Evolutionary conservation across 1,140 invertebrate species (phyloP).

Genomic region (Cyclargus thomasi): DNA sequence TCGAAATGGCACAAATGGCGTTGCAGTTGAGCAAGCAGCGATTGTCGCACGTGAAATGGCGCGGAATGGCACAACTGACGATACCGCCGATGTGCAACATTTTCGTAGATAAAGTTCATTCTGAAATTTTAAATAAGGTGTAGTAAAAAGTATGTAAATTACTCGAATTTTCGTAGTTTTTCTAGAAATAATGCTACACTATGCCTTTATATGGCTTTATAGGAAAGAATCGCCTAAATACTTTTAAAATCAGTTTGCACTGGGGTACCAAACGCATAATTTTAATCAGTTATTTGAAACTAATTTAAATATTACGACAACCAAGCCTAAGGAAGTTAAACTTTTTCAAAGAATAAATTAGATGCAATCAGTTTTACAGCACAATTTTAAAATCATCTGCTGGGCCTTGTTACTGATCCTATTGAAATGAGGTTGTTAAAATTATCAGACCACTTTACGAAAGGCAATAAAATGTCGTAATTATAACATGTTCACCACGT

Average conservation of each 20-base stretch:
- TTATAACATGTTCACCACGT: background rate
- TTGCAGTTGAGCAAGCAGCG: slow-evolving; percentile 18
- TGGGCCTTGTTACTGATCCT: background rate
- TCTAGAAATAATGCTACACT: no score
- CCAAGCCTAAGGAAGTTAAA: no score
- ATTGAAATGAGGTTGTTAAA: slow-evolving; percentile 20
- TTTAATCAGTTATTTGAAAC: no score
- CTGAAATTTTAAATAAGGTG: no score
- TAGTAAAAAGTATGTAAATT: no score
- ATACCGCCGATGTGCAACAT: background rate
- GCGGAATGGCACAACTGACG: slow-evolving; percentile 35
- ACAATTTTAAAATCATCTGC: background rate
- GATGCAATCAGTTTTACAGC: background rate
- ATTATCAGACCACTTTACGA: background rate
- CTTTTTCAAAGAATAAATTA: background rate
- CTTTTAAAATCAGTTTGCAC: no score
- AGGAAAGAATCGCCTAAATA: no score
- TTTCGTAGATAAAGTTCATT: no score
- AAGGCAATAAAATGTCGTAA: background rate
- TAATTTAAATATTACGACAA: no score
- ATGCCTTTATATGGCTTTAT: no score
- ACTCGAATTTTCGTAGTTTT: no score
- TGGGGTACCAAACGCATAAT: no score
- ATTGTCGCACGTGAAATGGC: slow-evolving; percentile 36
- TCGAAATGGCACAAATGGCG: background rate